Conservation (phyloP, 2,888 invertebrate genomes). For the Chrysomela aeneicollis region DNA sequence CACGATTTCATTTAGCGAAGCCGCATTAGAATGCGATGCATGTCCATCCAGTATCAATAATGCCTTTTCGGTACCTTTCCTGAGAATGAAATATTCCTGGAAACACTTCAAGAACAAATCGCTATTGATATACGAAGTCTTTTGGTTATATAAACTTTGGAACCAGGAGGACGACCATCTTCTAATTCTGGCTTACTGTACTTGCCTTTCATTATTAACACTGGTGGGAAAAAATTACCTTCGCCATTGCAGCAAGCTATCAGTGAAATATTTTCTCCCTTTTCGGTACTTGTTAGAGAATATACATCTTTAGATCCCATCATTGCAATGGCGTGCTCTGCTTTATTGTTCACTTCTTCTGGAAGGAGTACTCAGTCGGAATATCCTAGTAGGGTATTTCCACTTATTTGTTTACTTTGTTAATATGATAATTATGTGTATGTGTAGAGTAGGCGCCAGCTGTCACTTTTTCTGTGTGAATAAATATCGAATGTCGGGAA, state of each 20-base stretch:
- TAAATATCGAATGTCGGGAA: too few relatives aligned
- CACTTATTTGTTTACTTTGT: too few relatives aligned
- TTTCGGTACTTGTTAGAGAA: slow-evolving; percentile 22
- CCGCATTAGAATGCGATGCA: slow-evolving; percentile 3
- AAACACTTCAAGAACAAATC: slow-evolving; percentile 16
- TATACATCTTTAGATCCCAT: slow-evolving; percentile 24
- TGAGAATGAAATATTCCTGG: neutral
- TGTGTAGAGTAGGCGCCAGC: too few relatives aligned
- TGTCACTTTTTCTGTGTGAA: too few relatives aligned
- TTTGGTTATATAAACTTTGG: slow-evolving; percentile 36
- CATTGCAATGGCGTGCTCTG: slow-evolving; percentile 21
- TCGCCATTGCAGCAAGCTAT: slow-evolving; percentile 34
- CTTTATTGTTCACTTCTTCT: slow-evolving; percentile 28
- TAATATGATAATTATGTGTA: too few relatives aligned
- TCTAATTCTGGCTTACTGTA: slow-evolving; percentile 35
- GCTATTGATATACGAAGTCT: slow-evolving; percentile 37
- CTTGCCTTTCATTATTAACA: slow-evolving; percentile 37
- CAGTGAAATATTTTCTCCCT: slow-evolving; percentile 29
- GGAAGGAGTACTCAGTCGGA: too few relatives aligned
- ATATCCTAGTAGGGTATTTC: too few relatives aligned
- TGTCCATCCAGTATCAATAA: slow-evolving; percentile 11
- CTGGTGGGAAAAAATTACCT: slow-evolving; percentile 30
- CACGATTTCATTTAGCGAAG: neutral
- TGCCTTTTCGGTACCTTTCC: slow-evolving; percentile 7
- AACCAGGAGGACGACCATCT: slow-evolving; percentile 40